Percentiles rank a stretch among this genome's conserved stretches.
phyloP scores from a whole-genome alignment of 2,797 vertebrate genomes.

The Labroides dimidiatus region DNA sequence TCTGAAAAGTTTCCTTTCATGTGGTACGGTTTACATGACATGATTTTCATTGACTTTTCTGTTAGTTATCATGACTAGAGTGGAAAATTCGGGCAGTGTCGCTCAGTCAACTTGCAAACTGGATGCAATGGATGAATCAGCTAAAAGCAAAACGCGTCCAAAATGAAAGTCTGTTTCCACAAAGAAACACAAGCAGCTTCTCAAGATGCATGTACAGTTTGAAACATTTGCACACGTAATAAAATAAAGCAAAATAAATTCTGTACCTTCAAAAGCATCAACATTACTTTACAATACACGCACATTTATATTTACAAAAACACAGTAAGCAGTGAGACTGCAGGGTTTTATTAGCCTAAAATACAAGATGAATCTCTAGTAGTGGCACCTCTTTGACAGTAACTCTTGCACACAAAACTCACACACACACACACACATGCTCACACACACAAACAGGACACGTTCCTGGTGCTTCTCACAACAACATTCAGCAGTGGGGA shows the following conservation, averaged over 20 bases:
- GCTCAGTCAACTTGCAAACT: slow-evolving; percentile 27
- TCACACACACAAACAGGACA: slow-evolving; percentile 69
- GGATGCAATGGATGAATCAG: slow-evolving; percentile 28
- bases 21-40: slow-evolving; percentile 10
- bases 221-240: slow-evolving; percentile 54
- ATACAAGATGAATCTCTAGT: slow-evolving; percentile 54
- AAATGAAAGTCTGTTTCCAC: slow-evolving; percentile 43
- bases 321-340: slow-evolving; percentile 58
- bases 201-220: slow-evolving; percentile 47
- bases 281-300: slow-evolving; percentile 66
- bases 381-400: slow-evolving; percentile 76
- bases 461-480: slow-evolving; percentile 75
- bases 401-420: slow-evolving; percentile 37
- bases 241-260: slow-evolving; percentile 67
- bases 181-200: slow-evolving; percentile 52
- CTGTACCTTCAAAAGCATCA: slow-evolving; percentile 71
- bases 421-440: slow-evolving; percentile 26
- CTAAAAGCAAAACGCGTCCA: background rate
- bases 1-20: slow-evolving; percentile 25
- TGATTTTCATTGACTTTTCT: slow-evolving; percentile 15
- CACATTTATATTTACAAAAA: slow-evolving; percentile 72
- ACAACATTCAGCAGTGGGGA: slow-evolving; percentile 71
- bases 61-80: slow-evolving; percentile 9
- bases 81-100: slow-evolving; percentile 17
- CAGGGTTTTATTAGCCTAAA: slow-evolving; percentile 55